Evolutionary conservation across 2,888 invertebrate species (phyloP), one percentile per base, ranked within the genome.

Genomic region (Nomada flava): DNA sequence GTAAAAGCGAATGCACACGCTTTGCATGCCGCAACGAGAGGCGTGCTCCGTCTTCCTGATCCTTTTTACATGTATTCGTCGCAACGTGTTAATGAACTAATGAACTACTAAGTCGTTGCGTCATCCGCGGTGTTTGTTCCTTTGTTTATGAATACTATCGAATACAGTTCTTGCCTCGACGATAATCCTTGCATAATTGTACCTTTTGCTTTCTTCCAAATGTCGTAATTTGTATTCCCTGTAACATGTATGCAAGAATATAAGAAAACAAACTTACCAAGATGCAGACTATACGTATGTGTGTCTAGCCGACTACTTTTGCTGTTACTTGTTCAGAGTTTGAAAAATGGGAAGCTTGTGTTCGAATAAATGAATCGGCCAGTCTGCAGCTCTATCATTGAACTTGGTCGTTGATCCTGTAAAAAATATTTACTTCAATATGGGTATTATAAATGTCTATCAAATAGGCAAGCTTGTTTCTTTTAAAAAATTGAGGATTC

Each of bases 1-100:
- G 87, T 86, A 90, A 78, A 84, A 84, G 47, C 74, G 76, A 80
- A 73, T 76, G 79, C 77, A 79, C 81, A 75, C 85, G 86, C 81
- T 84, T 79, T 82, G 84, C 77, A 74, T 84, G 72, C 83, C 84
- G 50, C 20, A 11, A 11, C 73, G 57, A 80, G 68, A 50, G 47
- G 53, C 71, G 59, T 59, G n/a, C 20, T 53, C 57, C 68, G 71
- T 69, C 71, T 78, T 82, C 76, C 77, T 81, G 23, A 75, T 79
- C 63, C 55, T 74, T 85, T 85, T 80, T 72, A 72, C 52, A 47
- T 64, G 23, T 20, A 53, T 20, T 11, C 42, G 23, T 26, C 23
- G n/a, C 60, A 82, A 62, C 57, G 65, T 60, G 62, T 42, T 64
- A 57, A 52, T 23, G 68, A 64, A 69, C 74, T 64, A 57, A 52